phyloP scores from a whole-genome alignment of 2,113 vertebrate genomes.

The Rhizomys pruinosus region DNA sequence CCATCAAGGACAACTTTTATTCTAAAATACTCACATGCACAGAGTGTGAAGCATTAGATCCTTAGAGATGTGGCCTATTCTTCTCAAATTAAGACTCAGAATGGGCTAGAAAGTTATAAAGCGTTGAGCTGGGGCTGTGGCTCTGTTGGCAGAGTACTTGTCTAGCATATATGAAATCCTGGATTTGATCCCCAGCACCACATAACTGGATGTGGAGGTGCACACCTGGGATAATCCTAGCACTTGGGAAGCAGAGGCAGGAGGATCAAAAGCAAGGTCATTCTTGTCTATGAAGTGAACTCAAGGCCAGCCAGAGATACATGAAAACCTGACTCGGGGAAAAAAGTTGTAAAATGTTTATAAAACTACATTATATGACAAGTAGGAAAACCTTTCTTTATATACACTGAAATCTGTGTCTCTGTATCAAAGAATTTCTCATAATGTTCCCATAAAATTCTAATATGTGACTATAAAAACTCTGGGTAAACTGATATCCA shows the following conservation, averaged over 20 bases:
- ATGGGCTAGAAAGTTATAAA: constrained; percentile 5
- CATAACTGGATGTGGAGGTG: too few relatives aligned
- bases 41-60: constrained; percentile 4
- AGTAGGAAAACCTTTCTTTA: constrained; percentile 5
- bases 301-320: not conserved
- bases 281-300: not conserved
- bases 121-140: not conserved
- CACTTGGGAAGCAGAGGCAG: not conserved
- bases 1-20: constrained; percentile 35
- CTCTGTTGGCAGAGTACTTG: not conserved
- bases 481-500: not conserved
- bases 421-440: constrained; percentile 34
- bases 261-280: not conserved
- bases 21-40: not conserved
- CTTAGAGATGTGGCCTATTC: not conserved
- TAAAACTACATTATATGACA: constrained; percentile 24
- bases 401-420: constrained; percentile 36
- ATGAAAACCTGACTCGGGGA: not conserved
- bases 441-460: not conserved
- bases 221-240: too few relatives aligned
- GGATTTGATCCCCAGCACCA: too few relatives aligned
- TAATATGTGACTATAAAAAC: not conserved
- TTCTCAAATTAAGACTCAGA: constrained; percentile 35
- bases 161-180: not conserved
- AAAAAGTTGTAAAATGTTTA: not conserved